phyloP scores from a whole-genome alignment of 2,113 vertebrate genomes.

The Gallinago paraguaiae region DNA sequence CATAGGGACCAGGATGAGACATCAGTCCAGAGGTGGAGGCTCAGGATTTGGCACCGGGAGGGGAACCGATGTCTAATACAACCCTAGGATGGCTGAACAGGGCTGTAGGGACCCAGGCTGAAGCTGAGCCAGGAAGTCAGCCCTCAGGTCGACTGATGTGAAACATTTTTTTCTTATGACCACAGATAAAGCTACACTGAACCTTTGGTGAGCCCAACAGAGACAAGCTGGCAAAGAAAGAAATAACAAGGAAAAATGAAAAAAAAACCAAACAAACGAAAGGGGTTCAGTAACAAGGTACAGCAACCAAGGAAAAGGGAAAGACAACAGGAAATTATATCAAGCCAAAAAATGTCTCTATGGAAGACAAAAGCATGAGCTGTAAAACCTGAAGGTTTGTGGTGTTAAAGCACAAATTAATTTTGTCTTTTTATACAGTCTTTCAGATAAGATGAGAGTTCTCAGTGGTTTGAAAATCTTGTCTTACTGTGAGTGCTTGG shows the following conservation, averaged over 20 bases:
- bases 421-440: background rate
- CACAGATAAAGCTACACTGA: background rate
- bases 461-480: background rate
- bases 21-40: background rate
- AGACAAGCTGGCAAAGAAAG: background rate
- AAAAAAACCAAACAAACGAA: background rate
- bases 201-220: background rate
- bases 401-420: background rate
- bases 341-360: background rate
- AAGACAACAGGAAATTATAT: background rate
- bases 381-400: background rate
- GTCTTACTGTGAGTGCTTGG: background rate
- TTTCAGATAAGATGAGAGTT: background rate
- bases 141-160: background rate
- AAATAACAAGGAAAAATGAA: background rate
- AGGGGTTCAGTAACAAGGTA: background rate
- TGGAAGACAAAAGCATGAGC: background rate
- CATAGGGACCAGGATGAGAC: background rate
- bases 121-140: background rate
- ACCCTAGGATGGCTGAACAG: background rate
- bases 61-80: background rate
- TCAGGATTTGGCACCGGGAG: background rate
- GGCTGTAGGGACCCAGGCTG: background rate
- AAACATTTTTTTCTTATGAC: background rate
- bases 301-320: background rate